Conservation (phyloP, 2,113 vertebrate genomes). For the Meles meles region DNA sequence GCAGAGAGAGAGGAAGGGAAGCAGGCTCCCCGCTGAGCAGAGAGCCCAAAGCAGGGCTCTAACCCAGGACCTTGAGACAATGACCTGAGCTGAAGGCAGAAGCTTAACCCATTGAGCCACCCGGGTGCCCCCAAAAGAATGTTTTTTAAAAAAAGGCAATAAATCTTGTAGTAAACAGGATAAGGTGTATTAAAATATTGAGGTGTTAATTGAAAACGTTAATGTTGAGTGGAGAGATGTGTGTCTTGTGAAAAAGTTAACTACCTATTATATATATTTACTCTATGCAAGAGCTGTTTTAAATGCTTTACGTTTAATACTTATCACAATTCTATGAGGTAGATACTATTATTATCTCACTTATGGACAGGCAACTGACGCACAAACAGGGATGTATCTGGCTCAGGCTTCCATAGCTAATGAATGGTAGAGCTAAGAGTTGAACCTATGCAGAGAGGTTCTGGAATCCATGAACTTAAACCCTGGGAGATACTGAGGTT, state of each 20-base stretch:
- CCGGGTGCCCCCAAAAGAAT: not conserved
- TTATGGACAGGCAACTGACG: not conserved
- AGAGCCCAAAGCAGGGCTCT: too few species aligned
- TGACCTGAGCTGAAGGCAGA: too few species aligned
- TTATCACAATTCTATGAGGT: not conserved
- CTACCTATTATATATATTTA: not conserved
- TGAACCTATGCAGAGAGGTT: not conserved
- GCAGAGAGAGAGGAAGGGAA: too few species aligned
- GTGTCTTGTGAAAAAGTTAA: not conserved
- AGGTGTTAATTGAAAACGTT: not conserved
- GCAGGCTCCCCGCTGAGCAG: too few species aligned
- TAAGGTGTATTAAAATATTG: not conserved
- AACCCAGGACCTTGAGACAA: too few species aligned
- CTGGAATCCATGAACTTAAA: not conserved
- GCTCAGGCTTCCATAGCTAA: not conserved
- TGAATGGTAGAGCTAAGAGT: not conserved
- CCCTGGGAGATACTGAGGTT: not conserved
- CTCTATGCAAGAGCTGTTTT: not conserved
- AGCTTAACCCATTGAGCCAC: too few species aligned
- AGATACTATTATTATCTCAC: not conserved
- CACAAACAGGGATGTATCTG: not conserved
- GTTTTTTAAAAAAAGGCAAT: not conserved
- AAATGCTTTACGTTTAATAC: not conserved
- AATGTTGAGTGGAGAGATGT: not conserved
- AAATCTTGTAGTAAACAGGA: not conserved